Conservation (phyloP, 2,797 vertebrate genomes). For the Oreonectes daqikongensis region DNA sequence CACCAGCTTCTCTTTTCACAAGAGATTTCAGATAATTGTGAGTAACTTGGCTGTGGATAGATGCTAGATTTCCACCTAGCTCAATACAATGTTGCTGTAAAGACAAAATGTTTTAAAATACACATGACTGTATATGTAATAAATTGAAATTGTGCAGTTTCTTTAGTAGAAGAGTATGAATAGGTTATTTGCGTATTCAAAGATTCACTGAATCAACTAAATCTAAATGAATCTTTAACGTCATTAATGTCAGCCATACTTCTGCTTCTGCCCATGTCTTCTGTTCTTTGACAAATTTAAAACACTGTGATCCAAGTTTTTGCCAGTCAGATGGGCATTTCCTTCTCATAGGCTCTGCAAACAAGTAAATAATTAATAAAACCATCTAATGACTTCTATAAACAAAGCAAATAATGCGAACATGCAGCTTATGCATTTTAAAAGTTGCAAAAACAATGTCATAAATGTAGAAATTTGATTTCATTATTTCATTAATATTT, state of each 20-base stretch:
- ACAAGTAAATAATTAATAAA: neutral
- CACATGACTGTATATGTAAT: neutral
- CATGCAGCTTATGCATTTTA: neutral
- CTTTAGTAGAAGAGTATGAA: neutral
- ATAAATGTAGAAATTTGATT: neutral
- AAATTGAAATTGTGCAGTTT: neutral
- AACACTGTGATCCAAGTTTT: conserved; percentile 40
- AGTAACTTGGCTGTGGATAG: conserved; percentile 17
- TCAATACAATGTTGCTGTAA: conserved; percentile 22
- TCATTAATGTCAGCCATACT: neutral
- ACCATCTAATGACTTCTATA: neutral
- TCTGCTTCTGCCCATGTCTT: conserved; percentile 48
- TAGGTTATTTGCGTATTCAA: too few species aligned
- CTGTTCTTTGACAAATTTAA: neutral
- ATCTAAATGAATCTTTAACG: neutral
- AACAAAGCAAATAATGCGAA: neutral
- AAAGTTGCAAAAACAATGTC: neutral
- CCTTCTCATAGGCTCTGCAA: neutral
- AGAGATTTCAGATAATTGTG: neutral
- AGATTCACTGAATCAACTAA: too few species aligned
- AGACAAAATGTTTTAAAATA: neutral
- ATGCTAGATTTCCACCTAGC: conserved; percentile 34
- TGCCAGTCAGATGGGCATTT: conserved; percentile 7
- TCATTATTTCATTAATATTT: neutral
- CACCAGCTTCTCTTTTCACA: neutral